These are phyloP conservation scores for Palaemon carinicauda DNA, from an alignment of 1,140 invertebrate genomes.

Conservation along the genomic window DNA sequence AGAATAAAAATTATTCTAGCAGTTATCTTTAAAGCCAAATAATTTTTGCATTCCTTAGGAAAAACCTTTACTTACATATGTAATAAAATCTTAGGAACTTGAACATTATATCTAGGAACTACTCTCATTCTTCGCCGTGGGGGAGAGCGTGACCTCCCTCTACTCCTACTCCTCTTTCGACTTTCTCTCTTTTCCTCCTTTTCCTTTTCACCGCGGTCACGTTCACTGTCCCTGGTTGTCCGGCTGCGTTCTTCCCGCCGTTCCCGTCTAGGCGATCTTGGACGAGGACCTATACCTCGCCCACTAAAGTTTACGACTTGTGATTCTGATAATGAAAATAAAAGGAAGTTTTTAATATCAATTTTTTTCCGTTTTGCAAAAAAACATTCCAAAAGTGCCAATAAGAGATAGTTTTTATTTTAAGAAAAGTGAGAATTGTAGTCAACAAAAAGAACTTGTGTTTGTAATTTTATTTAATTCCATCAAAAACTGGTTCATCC, in stretches of 20 bases:
- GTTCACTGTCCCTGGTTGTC: conserved; percentile 60
- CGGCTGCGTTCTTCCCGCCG: conserved; percentile 61
- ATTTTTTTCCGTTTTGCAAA: neutral
- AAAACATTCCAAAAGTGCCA: neutral
- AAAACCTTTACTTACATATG: conserved; percentile 76
- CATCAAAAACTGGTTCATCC: too few species aligned
- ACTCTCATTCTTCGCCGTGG: conserved; percentile 73
- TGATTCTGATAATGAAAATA: neutral
- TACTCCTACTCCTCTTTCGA: conserved; percentile 61
- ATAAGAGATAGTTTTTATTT: too few species aligned
- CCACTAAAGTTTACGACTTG: conserved; percentile 60
- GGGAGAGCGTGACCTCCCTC: conserved; percentile 62
- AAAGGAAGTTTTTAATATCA: too few species aligned
- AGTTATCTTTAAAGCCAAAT: neutral
- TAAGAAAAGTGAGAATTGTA: too few species aligned
- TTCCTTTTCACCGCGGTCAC: conserved; percentile 61
- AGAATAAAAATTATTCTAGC: too few species aligned
- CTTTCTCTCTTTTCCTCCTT: conserved; percentile 64
- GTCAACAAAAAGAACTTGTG: too few species aligned
- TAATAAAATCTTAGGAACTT: conserved; percentile 85
- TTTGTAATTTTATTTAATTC: too few species aligned
- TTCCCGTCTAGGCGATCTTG: conserved; percentile 63
- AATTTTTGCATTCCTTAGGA: neutral
- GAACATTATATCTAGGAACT: conserved; percentile 85
- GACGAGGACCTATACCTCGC: conserved; percentile 64